Evolutionary conservation across 2,797 vertebrate species (phyloP), one percentile per base, ranked within the genome.

Genomic region (Smutsia temminckii): DNA sequence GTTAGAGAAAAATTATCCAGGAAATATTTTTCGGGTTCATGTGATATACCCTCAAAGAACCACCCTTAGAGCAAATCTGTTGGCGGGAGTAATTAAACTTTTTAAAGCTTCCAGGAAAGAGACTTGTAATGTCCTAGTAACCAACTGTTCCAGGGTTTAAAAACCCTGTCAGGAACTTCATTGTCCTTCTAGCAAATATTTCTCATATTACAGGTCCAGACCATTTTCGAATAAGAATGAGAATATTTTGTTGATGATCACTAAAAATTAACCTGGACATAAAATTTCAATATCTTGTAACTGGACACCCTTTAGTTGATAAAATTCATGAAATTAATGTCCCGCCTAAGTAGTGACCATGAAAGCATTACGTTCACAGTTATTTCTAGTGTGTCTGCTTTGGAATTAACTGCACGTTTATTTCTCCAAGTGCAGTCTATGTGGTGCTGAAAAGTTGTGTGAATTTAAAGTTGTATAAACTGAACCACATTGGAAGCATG

Each of bases 401-500:
- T 81, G 85, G 46, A 79, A 61, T 85, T 88, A 79, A 88, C 23
- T 57, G 32, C 5, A 66, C 32, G 12, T 25, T 42, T 89, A 40
- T 74, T 92, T 91, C 27, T 55, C 69, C 64, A 63, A 40, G 5
- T 71, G 13, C 5, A 64, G 29, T 79, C 55, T 87, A 11, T 25
- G 7, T 40, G n/a, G 3, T 75, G 63, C 59, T 37, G 25, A 72
- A 87, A 95, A 86, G 18, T 72, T 63, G 10, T 71, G 34, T 79
- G 46, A 94, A 80, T 57, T 89, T 95, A 32, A 92, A 90, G 57
- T 90, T 85, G 32, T 75, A 53, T 78, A 66, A 88, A 68, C 57
- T 34, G 42, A 96, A 77, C 95, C 74, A 64, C 53, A 68, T 94
- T 89, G 89, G 53, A 89, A 95, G 55, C 59, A 64, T 68, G 57